phyloP scores from a whole-genome alignment of 2,797 vertebrate genomes.

The Adrianichthys oophorus region DNA sequence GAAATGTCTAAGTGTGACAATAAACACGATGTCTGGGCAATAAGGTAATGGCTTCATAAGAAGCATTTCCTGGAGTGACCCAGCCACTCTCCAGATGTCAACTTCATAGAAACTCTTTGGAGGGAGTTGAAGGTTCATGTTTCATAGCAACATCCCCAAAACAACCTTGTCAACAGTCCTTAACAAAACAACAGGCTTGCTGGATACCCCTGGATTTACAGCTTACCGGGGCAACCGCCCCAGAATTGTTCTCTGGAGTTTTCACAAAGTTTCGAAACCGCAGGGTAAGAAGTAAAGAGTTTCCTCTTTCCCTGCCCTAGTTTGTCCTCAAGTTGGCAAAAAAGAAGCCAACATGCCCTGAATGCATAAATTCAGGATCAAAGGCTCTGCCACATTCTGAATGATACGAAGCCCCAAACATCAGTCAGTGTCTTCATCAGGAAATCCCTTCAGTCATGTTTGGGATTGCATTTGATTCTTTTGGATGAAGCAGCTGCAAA shows the following conservation, averaged over 20 bases:
- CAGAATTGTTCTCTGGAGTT: background rate
- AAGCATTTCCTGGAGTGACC: no score
- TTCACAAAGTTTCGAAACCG: background rate
- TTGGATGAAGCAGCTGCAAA: constrained; percentile 2
- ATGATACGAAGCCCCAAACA: background rate
- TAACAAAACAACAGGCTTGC: background rate
- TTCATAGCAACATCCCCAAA: background rate
- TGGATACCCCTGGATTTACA: background rate
- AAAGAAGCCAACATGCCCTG: constrained; percentile 2
- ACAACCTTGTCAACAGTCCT: background rate
- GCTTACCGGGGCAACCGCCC: background rate
- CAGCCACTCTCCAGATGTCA: no score
- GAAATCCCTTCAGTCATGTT: background rate
- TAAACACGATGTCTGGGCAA: no score
- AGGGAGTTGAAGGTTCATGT: no score
- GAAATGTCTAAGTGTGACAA: no score
- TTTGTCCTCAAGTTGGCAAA: constrained; percentile 8
- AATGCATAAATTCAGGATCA: constrained; percentile 19
- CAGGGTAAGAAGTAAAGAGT: background rate
- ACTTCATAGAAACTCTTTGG: no score
- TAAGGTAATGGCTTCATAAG: no score
- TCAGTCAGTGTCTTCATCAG: no score
- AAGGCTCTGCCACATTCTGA: background rate
- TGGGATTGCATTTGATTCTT: background rate
- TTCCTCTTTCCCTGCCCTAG: background rate